Evolutionary conservation across 1,140 invertebrate genomes (phyloP), one percentile per base, ranked within the genome.

Genomic region (Ylistrum balloti): DNA sequence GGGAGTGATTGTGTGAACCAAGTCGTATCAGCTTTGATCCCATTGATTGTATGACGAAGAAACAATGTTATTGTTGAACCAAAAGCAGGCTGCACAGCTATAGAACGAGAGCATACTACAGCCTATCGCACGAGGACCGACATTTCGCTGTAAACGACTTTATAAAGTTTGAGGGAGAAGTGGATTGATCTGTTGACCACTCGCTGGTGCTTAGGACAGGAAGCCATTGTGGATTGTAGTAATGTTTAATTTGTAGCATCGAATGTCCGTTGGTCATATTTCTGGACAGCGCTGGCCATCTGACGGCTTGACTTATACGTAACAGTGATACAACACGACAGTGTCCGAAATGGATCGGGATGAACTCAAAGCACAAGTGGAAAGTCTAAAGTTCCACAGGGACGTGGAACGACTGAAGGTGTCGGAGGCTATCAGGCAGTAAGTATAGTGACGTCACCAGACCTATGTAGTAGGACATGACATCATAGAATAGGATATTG

Each of bases 381-480:
- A 92, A 41, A 90, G 41, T 32, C 88, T 92, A 2, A 88, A 89
- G 33, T 87, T 88, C 32, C 91, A 92, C n/a, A 88, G 90, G 35
- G 86, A 90, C 33, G 74, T 92, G 0, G 89, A 92, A 41, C 74
- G 91, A 86, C 45, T 90, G 86, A 90, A 74, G n/a, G 89, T 92
- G 33, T 92, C 91, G 10, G 91, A 92, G 33, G 91, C 91, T 13
- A 90, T 92, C 9, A 92, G 88, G 87, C 89, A 90, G 91, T 92
- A 41, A 92, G 91, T 91, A 87, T 38, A 38, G 28, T 32, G 34
- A 38, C 87, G 38, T 34, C 33, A 34, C 33, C n/a, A n/a, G n/a
- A n/a, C n/a, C n/a, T n/a, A n/a, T 86, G 33, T 33, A 13, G 28
- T 33, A n/a, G 2, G 34, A 32, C 85, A 11, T 32, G 17, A 33